Evolutionary conservation across 2,888 invertebrate species (phyloP).

Genomic region (Orthosia gracilis): DNA sequence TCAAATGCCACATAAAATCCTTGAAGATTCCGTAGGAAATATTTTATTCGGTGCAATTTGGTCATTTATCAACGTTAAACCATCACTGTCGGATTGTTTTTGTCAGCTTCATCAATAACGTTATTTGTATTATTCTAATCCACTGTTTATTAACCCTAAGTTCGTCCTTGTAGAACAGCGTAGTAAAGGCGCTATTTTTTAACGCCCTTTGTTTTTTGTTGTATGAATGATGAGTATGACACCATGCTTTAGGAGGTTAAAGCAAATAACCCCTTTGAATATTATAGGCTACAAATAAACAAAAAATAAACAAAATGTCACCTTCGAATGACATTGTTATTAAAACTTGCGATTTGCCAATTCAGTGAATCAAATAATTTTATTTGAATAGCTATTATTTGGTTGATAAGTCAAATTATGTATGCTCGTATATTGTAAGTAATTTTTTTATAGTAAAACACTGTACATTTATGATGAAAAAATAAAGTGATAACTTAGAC

Average conservation of each 20-base stretch:
- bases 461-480: background rate
- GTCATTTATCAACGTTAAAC: too few relatives aligned
- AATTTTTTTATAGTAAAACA: background rate
- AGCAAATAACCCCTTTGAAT: background rate
- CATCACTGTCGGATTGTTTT: background rate
- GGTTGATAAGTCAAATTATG: slow-evolving; percentile 6
- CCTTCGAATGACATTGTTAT: slow-evolving; percentile 16
- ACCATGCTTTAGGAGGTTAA: background rate
- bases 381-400: slow-evolving; percentile 18
- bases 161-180: too few relatives aligned
- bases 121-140: slow-evolving; percentile 1
- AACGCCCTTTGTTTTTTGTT: background rate
- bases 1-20: too few relatives aligned
- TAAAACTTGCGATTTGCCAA: background rate
- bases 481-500: background rate
- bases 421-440: background rate
- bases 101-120: background rate
- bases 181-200: background rate
- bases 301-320: background rate
- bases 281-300: background rate
- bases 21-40: too few relatives aligned
- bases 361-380: slow-evolving; percentile 33
- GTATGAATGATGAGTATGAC: background rate
- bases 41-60: too few relatives aligned
- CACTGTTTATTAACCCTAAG: background rate